Evolutionary conservation across 2,113 vertebrate species (phyloP).

Genomic region (Oncorhynchus nerka): DNA sequence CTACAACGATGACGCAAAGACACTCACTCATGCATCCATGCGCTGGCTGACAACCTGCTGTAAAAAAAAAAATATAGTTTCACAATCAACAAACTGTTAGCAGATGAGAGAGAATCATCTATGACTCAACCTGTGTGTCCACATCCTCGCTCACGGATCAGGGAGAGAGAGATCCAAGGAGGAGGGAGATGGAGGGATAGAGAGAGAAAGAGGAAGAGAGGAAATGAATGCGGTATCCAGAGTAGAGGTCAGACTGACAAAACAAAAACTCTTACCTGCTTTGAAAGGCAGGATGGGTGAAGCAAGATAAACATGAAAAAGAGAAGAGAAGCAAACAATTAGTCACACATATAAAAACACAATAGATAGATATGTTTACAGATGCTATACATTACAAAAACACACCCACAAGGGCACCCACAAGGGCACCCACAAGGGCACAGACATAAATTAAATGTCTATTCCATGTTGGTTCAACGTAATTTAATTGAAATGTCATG

Average conservation of each 20-base stretch:
- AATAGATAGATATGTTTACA: neutral
- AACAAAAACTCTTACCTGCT: neutral
- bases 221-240: neutral
- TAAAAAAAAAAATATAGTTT: too few species aligned
- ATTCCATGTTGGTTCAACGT: too few species aligned
- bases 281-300: neutral
- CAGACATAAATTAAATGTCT: too few species aligned
- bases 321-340: conserved; percentile 10
- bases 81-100: too few species aligned
- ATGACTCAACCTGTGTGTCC: neutral
- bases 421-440: too few species aligned
- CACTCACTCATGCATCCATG: neutral
- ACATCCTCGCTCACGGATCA: neutral
- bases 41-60: conserved; percentile 12
- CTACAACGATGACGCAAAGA: neutral
- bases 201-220: too few species aligned
- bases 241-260: conserved; percentile 18
- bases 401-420: too few species aligned
- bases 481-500: too few species aligned
- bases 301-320: conserved; percentile 18
- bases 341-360: neutral
- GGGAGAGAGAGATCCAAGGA: conserved; percentile 11
- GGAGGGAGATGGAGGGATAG: neutral
- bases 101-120: neutral
- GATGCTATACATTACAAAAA: neutral